A percentile compares a stretch with the other conserved stretches of the same genome.
Evolutionary conservation across 2,888 invertebrate species (phyloP).

Genomic region (Leptinotarsa rubiginosa): DNA sequence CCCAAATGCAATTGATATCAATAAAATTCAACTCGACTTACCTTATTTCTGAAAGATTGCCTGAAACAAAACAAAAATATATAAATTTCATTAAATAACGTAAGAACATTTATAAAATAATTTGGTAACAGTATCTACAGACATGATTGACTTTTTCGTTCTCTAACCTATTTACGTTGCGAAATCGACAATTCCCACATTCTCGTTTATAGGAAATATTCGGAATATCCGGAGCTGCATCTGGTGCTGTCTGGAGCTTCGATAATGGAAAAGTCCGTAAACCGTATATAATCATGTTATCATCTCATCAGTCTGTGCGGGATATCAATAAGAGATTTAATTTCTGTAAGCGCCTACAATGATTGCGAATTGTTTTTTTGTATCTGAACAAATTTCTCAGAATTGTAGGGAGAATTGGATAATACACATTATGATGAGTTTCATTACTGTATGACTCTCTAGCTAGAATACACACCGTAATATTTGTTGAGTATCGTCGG

Average conservation of each 20-base stretch:
- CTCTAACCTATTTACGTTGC: neutral
- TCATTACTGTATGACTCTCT: no score
- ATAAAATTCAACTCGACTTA: neutral
- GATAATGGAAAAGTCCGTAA: neutral
- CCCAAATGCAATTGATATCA: no score
- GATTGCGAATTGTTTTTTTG: no score
- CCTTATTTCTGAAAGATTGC: neutral
- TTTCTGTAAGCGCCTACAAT: neutral
- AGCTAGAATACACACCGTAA: no score
- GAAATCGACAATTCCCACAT: neutral
- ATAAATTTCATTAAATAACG: neutral
- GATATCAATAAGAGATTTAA: slow-evolving; percentile 2
- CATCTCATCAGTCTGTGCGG: neutral
- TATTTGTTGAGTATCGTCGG: no score
- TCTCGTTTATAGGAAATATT: neutral
- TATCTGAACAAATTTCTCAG: no score
- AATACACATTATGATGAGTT: no score
- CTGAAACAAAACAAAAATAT: neutral
- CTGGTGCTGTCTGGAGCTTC: neutral
- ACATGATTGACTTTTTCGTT: neutral
- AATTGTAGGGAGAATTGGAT: no score
- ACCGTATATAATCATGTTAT: neutral
- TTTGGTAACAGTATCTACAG: no score
- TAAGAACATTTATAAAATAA: no score
- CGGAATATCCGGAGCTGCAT: neutral